Percentiles rank a stretch among this genome's conserved stretches.
Conservation (phyloP, 2,797 vertebrate species). For the Centroberyx gerrardi region DNA sequence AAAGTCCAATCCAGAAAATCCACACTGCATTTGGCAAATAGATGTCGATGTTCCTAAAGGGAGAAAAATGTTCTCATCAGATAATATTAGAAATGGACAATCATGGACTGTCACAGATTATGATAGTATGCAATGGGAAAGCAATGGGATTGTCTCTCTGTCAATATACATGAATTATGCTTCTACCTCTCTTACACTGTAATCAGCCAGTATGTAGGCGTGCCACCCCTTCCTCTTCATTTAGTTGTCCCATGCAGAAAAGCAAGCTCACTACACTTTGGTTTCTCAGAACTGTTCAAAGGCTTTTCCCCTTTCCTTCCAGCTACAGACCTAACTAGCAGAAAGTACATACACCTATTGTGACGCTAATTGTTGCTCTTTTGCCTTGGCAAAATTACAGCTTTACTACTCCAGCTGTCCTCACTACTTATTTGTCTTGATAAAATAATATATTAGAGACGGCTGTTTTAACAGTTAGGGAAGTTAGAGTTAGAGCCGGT, state of each 20-base stretch:
- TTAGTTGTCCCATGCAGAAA: no score
- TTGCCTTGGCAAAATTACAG: constrained; percentile 16
- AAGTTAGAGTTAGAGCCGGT: not conserved
- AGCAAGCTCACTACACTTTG: not conserved
- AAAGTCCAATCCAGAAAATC: not conserved
- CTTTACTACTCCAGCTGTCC: not conserved
- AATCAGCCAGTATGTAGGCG: no score
- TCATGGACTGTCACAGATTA: not conserved
- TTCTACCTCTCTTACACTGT: not conserved
- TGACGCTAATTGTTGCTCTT: constrained; percentile 14
- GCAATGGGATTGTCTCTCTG: not conserved
- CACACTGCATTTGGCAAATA: not conserved
- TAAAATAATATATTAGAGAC: constrained; percentile 5
- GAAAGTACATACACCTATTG: constrained; percentile 8
- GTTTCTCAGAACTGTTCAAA: not conserved
- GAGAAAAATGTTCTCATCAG: constrained; percentile 4
- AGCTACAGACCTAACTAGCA: not conserved
- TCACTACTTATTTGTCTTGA: constrained; percentile 15
- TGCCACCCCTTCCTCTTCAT: no score
- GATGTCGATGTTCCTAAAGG: not conserved
- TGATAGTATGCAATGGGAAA: not conserved
- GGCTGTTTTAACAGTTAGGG: not conserved
- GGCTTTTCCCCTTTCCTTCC: not conserved
- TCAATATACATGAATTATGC: not conserved
- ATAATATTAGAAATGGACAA: not conserved